Evolutionary conservation across 2,888 invertebrate genomes (phyloP).

Genomic region (Eurois occulta): DNA sequence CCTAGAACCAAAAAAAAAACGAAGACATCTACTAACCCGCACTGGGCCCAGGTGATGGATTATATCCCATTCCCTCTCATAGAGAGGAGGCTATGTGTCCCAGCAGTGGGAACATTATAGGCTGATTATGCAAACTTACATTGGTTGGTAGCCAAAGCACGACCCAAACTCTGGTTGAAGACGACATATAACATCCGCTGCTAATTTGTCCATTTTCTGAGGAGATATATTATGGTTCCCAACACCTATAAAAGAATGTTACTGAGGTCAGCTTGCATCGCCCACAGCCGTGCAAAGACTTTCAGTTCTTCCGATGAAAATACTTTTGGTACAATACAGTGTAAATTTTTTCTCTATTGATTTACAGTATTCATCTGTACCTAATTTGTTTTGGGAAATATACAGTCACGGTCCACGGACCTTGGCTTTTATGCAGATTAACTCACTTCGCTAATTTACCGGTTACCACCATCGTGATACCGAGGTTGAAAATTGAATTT

Average conservation of each 20-base stretch:
- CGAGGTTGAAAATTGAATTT: background rate
- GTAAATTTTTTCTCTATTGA: too few relatives aligned
- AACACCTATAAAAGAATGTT: background rate
- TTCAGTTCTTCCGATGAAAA: background rate
- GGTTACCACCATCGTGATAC: background rate
- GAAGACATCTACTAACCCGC: too few relatives aligned
- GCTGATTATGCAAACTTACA: conserved; percentile 16
- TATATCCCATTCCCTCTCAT: too few relatives aligned
- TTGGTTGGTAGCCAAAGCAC: conserved; percentile 28
- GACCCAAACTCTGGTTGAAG: conserved; percentile 35
- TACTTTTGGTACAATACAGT: background rate
- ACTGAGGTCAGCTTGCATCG: background rate
- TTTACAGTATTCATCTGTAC: too few relatives aligned
- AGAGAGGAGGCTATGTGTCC: too few relatives aligned
- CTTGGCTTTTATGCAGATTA: background rate
- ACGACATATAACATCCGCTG: background rate
- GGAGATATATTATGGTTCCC: rapidly evolving
- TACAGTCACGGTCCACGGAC: background rate
- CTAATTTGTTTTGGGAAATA: background rate
- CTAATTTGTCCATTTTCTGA: background rate
- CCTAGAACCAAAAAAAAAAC: too few relatives aligned
- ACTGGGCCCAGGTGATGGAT: too few relatives aligned
- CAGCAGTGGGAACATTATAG: too few relatives aligned
- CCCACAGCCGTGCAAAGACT: background rate
- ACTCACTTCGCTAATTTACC: background rate